Evolutionary conservation across 1,140 invertebrate species (phyloP), one percentile per base, ranked within the genome.

Genomic region (Onthophagus taurus): DNA sequence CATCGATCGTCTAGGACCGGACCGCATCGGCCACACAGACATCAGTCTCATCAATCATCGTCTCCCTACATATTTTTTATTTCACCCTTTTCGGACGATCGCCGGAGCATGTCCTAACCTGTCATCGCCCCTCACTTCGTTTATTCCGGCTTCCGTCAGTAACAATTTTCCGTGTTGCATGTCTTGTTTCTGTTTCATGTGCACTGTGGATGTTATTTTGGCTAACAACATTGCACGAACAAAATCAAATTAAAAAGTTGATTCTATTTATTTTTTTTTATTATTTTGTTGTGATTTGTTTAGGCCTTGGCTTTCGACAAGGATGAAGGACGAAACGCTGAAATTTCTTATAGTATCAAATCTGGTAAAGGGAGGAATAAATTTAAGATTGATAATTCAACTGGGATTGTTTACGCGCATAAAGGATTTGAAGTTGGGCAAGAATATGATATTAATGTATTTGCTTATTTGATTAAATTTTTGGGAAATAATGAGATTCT

Each of bases 241-340:
- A 26, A 26, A 26, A 26, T 7, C n/a, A 7, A 26, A 6, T n/a
- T 26, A 7, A 6, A 26, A 7, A 6, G 23, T 26, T 26, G 23
- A 26, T 17, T 37, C 19, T 19, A 19, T n/a, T n/a, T n/a, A n/a
- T n/a, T n/a, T n/a, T n/a, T 4, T 39, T 24, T 12, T 31, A 37
- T 34, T 13, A 31, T 48, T 42, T 20, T 30, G n/a, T n/a, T n/a
- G n/a, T n/a, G n/a, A n/a, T n/a, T n/a, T n/a, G 18, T 45, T 7
- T 48, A 94, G 85, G 86, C 93, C 35, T 71, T 86, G 23, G 90
- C 89, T 3, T 77, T 81, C 37, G 91, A 97, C 62, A 70, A 75
- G 54, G 92, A 96, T 64, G 71, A 73, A 37, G 89, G 83, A 2
- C 72, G 73, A 33, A 94, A 92, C 70, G 86, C 83, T 21, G 75